Conservation (phyloP, 2,797 vertebrate genomes). For the Manis javanica region DNA sequence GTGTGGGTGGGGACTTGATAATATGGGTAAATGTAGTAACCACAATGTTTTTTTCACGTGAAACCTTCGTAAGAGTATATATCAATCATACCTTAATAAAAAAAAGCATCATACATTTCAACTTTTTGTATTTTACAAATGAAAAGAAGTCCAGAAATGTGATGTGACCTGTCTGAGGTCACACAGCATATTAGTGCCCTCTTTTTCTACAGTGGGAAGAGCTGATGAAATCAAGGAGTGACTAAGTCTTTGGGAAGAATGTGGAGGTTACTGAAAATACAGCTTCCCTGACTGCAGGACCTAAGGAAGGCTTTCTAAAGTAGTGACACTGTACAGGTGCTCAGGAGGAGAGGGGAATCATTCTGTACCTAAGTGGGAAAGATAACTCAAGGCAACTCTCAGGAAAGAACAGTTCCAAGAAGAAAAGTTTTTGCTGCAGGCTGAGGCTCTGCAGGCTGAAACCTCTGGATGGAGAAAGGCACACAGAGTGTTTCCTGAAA, state of each 20-base stretch:
- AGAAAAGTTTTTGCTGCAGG: not conserved
- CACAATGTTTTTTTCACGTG: too few species aligned
- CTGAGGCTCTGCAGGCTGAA: not conserved
- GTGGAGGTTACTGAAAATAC: not conserved
- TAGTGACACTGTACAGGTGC: not conserved
- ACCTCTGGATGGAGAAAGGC: not conserved
- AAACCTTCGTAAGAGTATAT: too few species aligned
- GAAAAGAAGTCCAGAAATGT: constrained; percentile 35
- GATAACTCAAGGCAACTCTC: not conserved
- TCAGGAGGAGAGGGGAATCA: not conserved
- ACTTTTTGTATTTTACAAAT: not conserved
- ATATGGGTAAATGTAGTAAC: too few species aligned
- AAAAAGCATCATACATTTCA: not conserved
- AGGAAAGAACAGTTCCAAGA: not conserved
- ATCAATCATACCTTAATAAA: too few species aligned
- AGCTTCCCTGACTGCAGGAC: not conserved
- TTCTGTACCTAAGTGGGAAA: not conserved
- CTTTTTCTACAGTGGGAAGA: not conserved
- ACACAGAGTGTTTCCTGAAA: not conserved
- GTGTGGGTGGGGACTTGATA: too few species aligned
- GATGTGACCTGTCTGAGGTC: not conserved
- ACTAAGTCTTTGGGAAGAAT: constrained; percentile 6
- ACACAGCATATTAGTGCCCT: not conserved
- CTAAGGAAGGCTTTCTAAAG: not conserved
- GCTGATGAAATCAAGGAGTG: not conserved